A percentile compares a stretch with the other conserved stretches of the same genome.
Conservation (phyloP, 2,113 vertebrate genomes). For the Macroglossus sobrinus region DNA sequence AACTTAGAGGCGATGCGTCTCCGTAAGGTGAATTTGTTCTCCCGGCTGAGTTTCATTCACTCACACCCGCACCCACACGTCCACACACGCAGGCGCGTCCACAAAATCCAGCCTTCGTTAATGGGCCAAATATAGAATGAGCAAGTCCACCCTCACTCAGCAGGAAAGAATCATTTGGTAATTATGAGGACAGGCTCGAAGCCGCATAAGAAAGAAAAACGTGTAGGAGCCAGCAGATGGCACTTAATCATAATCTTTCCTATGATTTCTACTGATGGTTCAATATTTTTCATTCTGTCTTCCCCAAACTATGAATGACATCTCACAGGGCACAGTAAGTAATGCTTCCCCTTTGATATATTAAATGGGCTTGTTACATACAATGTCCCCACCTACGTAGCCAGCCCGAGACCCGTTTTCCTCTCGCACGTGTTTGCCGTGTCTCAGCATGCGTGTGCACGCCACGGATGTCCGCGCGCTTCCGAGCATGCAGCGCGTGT, state of each 20-base stretch:
- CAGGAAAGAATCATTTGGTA: neutral
- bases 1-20: slow-evolving; percentile 39
- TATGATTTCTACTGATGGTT: slow-evolving; percentile 72
- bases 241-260: slow-evolving; percentile 76
- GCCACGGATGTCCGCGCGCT: neutral
- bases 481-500: neutral
- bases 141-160: neutral
- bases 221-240: slow-evolving; percentile 73
- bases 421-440: slow-evolving; percentile 55
- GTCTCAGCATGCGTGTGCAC: slow-evolving; percentile 22
- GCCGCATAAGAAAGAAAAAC: slow-evolving; percentile 46
- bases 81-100: neutral
- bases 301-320: slow-evolving; percentile 14
- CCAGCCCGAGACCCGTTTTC: slow-evolving; percentile 41
- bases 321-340: slow-evolving; percentile 34
- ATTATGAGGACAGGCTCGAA: slow-evolving; percentile 3
- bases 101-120: neutral
- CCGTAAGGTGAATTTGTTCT: slow-evolving; percentile 15
- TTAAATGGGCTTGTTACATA: slow-evolving; percentile 60
- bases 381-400: slow-evolving; percentile 46
- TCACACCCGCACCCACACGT: neutral
- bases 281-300: slow-evolving; percentile 62
- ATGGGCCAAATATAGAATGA: neutral
- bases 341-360: slow-evolving; percentile 64
- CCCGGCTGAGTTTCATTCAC: neutral